phyloP scores from a whole-genome alignment of 2,888 invertebrate genomes.

The Meandrusa payeni region DNA sequence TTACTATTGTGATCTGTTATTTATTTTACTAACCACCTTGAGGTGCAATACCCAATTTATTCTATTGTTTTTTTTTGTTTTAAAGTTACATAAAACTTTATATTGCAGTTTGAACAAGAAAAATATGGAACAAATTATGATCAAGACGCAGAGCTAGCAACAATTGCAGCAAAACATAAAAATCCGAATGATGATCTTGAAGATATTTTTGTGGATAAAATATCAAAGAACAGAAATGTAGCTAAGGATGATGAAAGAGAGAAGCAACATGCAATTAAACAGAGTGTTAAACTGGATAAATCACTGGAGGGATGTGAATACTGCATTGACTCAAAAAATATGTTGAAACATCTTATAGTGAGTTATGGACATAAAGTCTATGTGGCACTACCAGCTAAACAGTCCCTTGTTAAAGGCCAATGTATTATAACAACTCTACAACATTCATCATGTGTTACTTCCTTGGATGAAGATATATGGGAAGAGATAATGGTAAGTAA shows the following conservation, averaged over 20 bases:
- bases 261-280: conserved; percentile 84
- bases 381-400: conserved; percentile 88
- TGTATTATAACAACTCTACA: conserved; percentile 92
- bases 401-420: conserved; percentile 92
- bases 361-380: conserved; percentile 91
- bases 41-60: too few relatives aligned
- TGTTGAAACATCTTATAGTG: conserved; percentile 92
- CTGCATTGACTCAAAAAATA: conserved; percentile 90
- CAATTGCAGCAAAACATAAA: conserved; percentile 84
- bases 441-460: conserved; percentile 89
- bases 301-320: conserved; percentile 89
- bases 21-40: too few relatives aligned
- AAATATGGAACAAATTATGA: conserved; percentile 90
- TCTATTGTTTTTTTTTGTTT: background rate
- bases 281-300: conserved; percentile 85
- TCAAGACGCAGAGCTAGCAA: conserved; percentile 89
- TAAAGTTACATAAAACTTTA: conserved; percentile 6
- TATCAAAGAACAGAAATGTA: conserved; percentile 83
- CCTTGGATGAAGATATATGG: conserved; percentile 97
- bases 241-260: conserved; percentile 83
- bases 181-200: conserved; percentile 88
- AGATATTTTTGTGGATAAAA: conserved; percentile 91
- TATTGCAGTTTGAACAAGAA: conserved; percentile 85
- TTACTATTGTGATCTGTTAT: too few relatives aligned
- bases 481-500: conserved; percentile 87